Evolutionary conservation across 2,888 invertebrate genomes (phyloP).

Genomic region (Lamproptera curius): DNA sequence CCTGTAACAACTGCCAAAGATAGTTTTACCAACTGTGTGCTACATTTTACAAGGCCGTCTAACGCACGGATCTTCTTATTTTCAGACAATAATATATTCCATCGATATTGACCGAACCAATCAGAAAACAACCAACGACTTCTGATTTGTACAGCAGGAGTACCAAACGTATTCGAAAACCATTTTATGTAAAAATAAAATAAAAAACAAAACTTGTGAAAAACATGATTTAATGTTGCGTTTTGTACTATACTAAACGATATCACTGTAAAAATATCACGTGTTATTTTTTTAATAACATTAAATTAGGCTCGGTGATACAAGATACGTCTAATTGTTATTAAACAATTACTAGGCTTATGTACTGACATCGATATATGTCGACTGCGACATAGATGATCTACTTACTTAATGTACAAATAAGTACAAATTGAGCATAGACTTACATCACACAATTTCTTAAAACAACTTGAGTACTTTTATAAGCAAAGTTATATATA

Average conservation of each 20-base stretch:
- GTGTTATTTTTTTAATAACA: constrained; percentile 3
- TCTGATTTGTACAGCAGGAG: no score
- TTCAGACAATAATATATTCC: neutral
- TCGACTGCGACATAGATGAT: no score
- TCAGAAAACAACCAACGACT: no score
- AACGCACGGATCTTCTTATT: neutral
- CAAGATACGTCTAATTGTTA: neutral
- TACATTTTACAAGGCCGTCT: no score
- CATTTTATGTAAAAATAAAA: neutral
- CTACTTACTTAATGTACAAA: neutral
- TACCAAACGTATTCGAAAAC: neutral
- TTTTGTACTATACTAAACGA: constrained; percentile 2
- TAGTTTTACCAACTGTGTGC: no score
- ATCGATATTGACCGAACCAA: no score
- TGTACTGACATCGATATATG: no score
- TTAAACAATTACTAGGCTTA: neutral
- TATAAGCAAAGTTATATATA: no score
- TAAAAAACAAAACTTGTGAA: neutral
- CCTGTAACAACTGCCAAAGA: no score
- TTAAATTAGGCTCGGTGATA: neutral
- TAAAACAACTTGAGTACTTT: no score
- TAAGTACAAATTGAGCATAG: neutral
- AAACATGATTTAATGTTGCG: neutral
- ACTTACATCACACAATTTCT: no score
- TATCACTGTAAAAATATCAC: constrained; percentile 20